A percentile compares a stretch with the other conserved stretches of the same genome.
Conservation (phyloP, 1,140 invertebrate species). For the Yoshiicerus persimilis region DNA sequence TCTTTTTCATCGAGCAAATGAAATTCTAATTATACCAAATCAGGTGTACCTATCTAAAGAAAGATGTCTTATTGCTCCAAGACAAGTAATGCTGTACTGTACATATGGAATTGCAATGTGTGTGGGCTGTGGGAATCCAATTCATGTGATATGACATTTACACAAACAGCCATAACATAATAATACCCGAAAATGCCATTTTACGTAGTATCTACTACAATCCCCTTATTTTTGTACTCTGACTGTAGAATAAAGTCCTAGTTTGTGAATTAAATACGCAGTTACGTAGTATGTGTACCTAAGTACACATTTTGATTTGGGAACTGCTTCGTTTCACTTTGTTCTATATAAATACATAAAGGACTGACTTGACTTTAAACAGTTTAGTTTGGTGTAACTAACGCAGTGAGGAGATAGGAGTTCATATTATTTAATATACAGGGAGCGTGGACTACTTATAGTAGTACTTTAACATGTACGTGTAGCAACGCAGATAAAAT, state of each 20-base stretch:
- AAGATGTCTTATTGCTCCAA: background rate
- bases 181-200: background rate
- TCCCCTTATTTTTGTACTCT: no score
- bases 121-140: background rate
- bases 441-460: no score
- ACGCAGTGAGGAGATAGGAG: background rate
- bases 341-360: background rate
- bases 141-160: background rate
- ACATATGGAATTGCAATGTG: background rate
- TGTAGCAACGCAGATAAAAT: background rate
- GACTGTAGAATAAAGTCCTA: background rate
- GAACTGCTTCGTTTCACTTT: background rate
- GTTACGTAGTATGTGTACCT: background rate
- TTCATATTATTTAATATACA: background rate
- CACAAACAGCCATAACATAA: background rate
- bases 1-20: background rate
- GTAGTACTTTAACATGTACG: background rate
- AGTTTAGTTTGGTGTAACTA: background rate
- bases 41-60: background rate
- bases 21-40: background rate
- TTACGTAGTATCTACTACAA: no score
- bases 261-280: background rate
- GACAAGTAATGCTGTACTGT: background rate
- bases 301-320: background rate
- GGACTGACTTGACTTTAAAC: background rate